phyloP scores from a whole-genome alignment of 1,140 invertebrate genomes.

The Adelges cooleyi region DNA sequence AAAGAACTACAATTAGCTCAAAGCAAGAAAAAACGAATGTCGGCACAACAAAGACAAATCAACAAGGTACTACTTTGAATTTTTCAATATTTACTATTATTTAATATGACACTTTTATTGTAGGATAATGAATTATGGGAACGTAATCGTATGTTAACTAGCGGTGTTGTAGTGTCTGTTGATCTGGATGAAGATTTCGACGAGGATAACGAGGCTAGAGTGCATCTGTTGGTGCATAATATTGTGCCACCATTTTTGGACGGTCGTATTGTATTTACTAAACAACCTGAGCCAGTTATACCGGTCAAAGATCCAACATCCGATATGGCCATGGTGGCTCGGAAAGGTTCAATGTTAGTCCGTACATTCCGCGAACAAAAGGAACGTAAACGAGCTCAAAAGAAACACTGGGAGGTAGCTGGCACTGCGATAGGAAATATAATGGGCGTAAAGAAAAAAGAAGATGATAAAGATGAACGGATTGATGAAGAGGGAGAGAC shows the following conservation, averaged over 20 bases:
- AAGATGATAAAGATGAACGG: constrained; percentile 44
- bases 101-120: constrained; percentile 30
- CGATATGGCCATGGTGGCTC: constrained; percentile 91
- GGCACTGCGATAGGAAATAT: constrained; percentile 95
- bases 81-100: background rate
- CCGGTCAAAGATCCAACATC: constrained; percentile 90
- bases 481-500: constrained; percentile 49
- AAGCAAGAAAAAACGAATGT: constrained; percentile 78
- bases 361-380: constrained; percentile 88
- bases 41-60: constrained; percentile 86
- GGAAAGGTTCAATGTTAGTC: constrained; percentile 90
- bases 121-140: constrained; percentile 97
- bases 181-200: constrained; percentile 87
- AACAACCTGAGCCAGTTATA: constrained; percentile 93
- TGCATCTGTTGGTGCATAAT: constrained; percentile 95
- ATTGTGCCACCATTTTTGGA: constrained; percentile 98
- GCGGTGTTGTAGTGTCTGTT: constrained; percentile 82
- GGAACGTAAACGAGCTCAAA: constrained; percentile 88
- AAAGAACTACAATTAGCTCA: constrained; percentile 87
- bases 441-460: constrained; percentile 81
- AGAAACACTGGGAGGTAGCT: constrained; percentile 97
- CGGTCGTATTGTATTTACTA: constrained; percentile 97
- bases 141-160: constrained; percentile 92
- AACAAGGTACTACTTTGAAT: constrained; percentile 51
- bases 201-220: constrained; percentile 81